Percentiles rank a stretch among this genome's conserved stretches.
Conservation (phyloP, 1,140 invertebrate species). For the Lasioglossum baleicum region DNA sequence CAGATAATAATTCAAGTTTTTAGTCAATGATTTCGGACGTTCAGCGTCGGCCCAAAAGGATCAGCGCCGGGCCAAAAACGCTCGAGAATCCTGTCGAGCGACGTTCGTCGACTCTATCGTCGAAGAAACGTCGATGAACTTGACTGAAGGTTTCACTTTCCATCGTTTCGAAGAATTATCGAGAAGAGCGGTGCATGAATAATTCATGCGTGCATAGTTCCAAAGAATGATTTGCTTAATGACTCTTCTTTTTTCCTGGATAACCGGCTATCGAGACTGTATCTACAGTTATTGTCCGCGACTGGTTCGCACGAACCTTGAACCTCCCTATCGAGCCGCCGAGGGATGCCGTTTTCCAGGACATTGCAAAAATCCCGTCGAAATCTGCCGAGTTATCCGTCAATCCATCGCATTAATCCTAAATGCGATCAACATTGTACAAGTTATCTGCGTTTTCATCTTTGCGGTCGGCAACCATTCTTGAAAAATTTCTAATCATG, state of each 20-base stretch:
- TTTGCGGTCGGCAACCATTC: conserved; percentile 34
- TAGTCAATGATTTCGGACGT: too few species aligned
- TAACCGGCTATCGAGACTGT: conserved; percentile 30
- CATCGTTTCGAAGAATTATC: conserved; percentile 53
- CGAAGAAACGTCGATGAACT: conserved; percentile 54
- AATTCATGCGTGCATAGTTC: conserved; percentile 62
- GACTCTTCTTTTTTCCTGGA: conserved; percentile 41
- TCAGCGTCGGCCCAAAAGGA: background rate
- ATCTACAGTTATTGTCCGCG: conserved; percentile 45
- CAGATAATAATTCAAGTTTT: too few species aligned
- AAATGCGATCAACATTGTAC: background rate
- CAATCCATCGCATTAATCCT: background rate
- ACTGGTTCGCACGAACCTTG: conserved; percentile 36
- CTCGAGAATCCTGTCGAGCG: background rate
- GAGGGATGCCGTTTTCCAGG: background rate
- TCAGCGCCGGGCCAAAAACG: too few species aligned
- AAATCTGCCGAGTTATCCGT: background rate
- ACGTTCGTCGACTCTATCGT: background rate
- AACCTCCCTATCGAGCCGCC: conserved; percentile 18
- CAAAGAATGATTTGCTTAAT: conserved; percentile 63
- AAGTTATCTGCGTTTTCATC: conserved; percentile 36
- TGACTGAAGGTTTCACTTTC: conserved; percentile 63
- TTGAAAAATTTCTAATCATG: conserved; percentile 35
- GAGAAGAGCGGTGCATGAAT: conserved; percentile 61
- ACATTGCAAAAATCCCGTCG: background rate